Base-by-base conservation (phyloP, 2,888 invertebrate species). In the Agonopterix arenella region DNA sequence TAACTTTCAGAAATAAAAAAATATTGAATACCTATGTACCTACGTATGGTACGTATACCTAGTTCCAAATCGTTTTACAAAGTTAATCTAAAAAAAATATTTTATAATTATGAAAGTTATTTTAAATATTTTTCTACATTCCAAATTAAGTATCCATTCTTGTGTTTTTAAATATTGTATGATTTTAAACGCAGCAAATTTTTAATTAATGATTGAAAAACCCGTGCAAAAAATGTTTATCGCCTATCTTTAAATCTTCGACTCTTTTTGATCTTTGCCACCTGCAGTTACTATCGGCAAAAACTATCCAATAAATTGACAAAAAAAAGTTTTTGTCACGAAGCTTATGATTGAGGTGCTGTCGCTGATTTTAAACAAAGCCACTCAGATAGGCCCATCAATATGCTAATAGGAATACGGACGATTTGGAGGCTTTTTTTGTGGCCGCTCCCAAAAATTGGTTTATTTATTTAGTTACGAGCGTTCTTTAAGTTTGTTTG, bases 331-430 rank as follows among this genome's bases (percentile, higher is more conserved):
- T 73, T 84, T 80, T 77, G 71, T 72, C 65, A 62, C 70, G 67
- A 81, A 77, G 79, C 68, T 75, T 84, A 88, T 88, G 86, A 88
- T 88, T 83, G 85, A 86, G 72, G 79, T 69, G 68, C 73, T 84
- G 85, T 84, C 88, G 88, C 85, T 84, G 88, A 86, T 86, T 88
- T 80, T 80, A 79, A 84, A 88, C 88, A 88, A 88, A 88, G 83
- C 64, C 61, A 70, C 73, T 73, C 73, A 80, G 85, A 86, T 85
- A 63, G 68, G 64, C 73, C 82, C 80, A 85, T 88, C 88, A 85
- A 88, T 86, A 88, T 89, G 88, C 71, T 89, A 89, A 89, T 89
- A 73, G 71, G 60, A 62, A 66, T 74, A 70, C 40, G 48, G 61
- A 66, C 70, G 73, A 71, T 66, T 72, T 69, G 61, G 54, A 28